Evolutionary conservation across 1,140 invertebrate species (phyloP).

Genomic region (Aethina tumida): DNA sequence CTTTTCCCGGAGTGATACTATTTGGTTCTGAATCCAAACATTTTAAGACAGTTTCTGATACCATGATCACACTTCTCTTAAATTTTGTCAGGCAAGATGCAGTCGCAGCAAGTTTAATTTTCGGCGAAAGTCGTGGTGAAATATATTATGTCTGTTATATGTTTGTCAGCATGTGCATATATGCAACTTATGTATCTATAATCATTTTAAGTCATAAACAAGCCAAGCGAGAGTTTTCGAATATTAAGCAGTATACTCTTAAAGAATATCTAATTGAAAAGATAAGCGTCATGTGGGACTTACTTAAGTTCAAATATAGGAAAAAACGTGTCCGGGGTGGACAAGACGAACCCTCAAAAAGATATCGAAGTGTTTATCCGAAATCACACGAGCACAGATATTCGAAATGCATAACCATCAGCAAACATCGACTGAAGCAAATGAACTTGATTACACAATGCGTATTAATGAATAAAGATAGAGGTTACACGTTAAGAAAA

Average conservation of each 20-base stretch:
- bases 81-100: conserved; percentile 7
- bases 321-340: background rate
- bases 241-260: conserved; percentile 8
- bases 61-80: conserved; percentile 13
- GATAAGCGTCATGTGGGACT: conserved; percentile 3
- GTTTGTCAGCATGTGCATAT: conserved; percentile 15
- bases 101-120: conserved; percentile 10
- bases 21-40: conserved; percentile 14
- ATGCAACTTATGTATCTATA: conserved; percentile 17
- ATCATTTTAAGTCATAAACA: conserved; percentile 18
- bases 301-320: conserved; percentile 3
- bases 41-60: conserved; percentile 12
- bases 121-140: conserved; percentile 8
- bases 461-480: conserved; percentile 8
- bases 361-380: conserved; percentile 6
- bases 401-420: conserved; percentile 11
- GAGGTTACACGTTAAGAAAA: background rate
- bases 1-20: conserved; percentile 11
- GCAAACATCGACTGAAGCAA: conserved; percentile 12
- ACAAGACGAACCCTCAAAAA: background rate
- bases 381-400: conserved; percentile 16
- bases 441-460: conserved; percentile 14
- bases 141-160: conserved; percentile 16
- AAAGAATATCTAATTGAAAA: conserved; percentile 13
- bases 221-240: conserved; percentile 13